Evolutionary conservation across 2,888 invertebrate species (phyloP).

Genomic region (Cremastinae sp.): DNA sequence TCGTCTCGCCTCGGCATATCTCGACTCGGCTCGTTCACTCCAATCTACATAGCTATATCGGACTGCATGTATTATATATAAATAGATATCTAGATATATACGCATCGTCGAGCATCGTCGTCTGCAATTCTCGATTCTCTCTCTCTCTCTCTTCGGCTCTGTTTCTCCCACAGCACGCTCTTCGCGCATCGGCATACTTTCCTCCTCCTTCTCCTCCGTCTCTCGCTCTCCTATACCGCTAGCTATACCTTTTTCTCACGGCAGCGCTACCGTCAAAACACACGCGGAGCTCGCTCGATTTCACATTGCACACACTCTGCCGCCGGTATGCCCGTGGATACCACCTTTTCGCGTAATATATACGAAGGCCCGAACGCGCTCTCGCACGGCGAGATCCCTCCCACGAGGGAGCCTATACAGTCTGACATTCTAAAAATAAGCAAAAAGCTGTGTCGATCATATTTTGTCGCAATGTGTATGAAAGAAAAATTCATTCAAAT

Average conservation of each 20-base stretch:
- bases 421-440: too few relatives aligned
- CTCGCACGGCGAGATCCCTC: slow-evolving; percentile 14
- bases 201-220: slow-evolving; percentile 40
- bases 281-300: slow-evolving; percentile 35
- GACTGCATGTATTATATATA: not conserved
- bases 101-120: slow-evolving; percentile 26
- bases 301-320: slow-evolving; percentile 38
- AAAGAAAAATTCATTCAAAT: too few relatives aligned
- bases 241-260: slow-evolving; percentile 40
- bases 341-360: slow-evolving; percentile 51
- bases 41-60: slow-evolving; percentile 58
- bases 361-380: slow-evolving; percentile 35
- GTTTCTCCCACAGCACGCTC: slow-evolving; percentile 28
- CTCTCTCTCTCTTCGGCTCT: slow-evolving; percentile 24
- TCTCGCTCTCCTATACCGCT: slow-evolving; percentile 24
- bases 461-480: too few relatives aligned
- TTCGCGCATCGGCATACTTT: slow-evolving; percentile 78
- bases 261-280: slow-evolving; percentile 20
- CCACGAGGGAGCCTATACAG: not conserved
- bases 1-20: slow-evolving; percentile 82
- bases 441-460: too few relatives aligned
- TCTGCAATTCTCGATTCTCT: slow-evolving; percentile 50
- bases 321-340: too few relatives aligned
- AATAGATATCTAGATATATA: slow-evolving; percentile 15
- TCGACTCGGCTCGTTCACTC: slow-evolving; percentile 79